Conservation (phyloP, 2,113 vertebrate genomes). For the Xyrauchen texanus region DNA sequence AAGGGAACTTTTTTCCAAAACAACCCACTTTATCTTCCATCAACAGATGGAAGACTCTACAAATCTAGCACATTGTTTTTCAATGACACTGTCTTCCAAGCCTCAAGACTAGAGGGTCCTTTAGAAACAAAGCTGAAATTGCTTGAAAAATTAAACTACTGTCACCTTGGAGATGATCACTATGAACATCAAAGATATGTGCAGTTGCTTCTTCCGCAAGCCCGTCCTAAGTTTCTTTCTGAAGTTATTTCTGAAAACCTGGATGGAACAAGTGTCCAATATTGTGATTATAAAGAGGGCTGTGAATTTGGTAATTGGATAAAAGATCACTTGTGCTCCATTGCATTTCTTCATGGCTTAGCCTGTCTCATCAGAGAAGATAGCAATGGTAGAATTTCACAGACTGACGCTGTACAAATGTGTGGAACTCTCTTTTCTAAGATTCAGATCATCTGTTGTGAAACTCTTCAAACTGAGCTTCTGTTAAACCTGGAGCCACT, state of each 20-base stretch:
- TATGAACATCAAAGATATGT: slow-evolving; percentile 64
- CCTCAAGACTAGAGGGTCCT: slow-evolving; percentile 41
- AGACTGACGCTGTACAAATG: slow-evolving; percentile 47
- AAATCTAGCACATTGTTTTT: slow-evolving; percentile 70
- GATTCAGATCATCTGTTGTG: slow-evolving; percentile 78
- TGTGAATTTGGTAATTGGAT: slow-evolving; percentile 71
- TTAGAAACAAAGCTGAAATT: slow-evolving; percentile 66
- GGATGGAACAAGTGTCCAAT: slow-evolving; percentile 51
- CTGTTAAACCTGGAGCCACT: slow-evolving; percentile 60
- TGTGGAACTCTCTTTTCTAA: slow-evolving; percentile 67
- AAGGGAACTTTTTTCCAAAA: slow-evolving; percentile 40
- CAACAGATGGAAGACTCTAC: slow-evolving; percentile 73
- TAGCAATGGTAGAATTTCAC: slow-evolving; percentile 53
- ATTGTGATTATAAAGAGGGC: slow-evolving; percentile 59
- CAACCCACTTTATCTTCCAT: slow-evolving; percentile 73
- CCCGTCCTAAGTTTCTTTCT: slow-evolving; percentile 70
- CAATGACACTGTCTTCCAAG: slow-evolving; percentile 72
- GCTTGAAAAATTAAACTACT: slow-evolving; percentile 67
- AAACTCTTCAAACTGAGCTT: slow-evolving; percentile 67
- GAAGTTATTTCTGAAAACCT: slow-evolving; percentile 68
- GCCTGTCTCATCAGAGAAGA: slow-evolving; percentile 75
- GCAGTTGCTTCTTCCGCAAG: slow-evolving; percentile 62
- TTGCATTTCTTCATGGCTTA: slow-evolving; percentile 71
- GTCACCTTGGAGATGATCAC: slow-evolving; percentile 47
- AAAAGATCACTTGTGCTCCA: slow-evolving; percentile 69